phyloP scores from a whole-genome alignment of 2,797 vertebrate genomes.

The Heteromormyrus szaboi region DNA sequence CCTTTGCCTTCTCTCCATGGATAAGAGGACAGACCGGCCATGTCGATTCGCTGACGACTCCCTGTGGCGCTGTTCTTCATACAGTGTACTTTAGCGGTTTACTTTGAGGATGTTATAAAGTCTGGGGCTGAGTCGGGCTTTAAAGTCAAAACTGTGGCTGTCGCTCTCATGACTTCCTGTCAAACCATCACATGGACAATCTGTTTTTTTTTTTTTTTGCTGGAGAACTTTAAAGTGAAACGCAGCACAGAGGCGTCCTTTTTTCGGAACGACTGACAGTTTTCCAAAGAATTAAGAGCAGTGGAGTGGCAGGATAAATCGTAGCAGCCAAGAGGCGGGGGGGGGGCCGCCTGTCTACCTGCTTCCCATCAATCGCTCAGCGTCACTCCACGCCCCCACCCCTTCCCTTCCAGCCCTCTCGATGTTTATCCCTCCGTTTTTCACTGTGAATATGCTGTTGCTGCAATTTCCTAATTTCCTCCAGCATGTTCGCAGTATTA shows the following conservation, averaged over 20 bases:
- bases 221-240: not conserved
- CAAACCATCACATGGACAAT: slow-evolving; percentile 11
- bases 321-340: not conserved
- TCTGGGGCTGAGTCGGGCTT: slow-evolving; percentile 39
- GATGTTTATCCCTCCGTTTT: not conserved
- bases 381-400: not conserved
- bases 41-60: not conserved
- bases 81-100: slow-evolving; percentile 38
- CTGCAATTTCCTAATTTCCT: slow-evolving; percentile 5
- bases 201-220: not conserved
- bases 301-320: not conserved
- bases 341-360: not conserved
- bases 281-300: not conserved
- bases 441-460: not conserved
- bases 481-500: not conserved
- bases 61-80: slow-evolving; percentile 26
- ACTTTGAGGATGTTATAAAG: slow-evolving; percentile 45
- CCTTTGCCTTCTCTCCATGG: not conserved
- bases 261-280: not conserved
- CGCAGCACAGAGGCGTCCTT: not conserved
- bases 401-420: not conserved
- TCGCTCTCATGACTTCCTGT: slow-evolving; percentile 31
- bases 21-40: not conserved
- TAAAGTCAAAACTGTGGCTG: slow-evolving; percentile 53
- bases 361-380: not conserved